A percentile compares a stretch with the other conserved stretches of the same genome.
These are phyloP conservation scores for Vespertilio murinus DNA, from an alignment of 2,797 vertebrate species.

Conservation along the genomic window DNA sequence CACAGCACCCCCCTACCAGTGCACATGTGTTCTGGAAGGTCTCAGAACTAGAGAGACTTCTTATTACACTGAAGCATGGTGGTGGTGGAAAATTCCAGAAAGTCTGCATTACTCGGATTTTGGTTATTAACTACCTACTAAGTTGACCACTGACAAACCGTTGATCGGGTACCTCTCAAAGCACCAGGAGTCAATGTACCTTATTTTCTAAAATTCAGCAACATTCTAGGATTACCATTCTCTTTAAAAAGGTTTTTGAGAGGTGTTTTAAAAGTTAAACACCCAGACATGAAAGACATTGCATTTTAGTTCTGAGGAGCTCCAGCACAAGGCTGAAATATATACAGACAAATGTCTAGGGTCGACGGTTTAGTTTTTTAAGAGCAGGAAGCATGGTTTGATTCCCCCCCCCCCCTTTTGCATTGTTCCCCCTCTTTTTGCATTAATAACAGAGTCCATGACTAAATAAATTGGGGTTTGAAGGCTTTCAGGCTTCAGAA, in stretches of 20 bases:
- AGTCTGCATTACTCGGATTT: not conserved
- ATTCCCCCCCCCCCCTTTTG: not conserved
- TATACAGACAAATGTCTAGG: not conserved
- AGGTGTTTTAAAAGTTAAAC: not conserved
- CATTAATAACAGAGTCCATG: conserved; percentile 10
- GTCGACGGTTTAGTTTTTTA: not conserved
- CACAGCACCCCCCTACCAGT: not conserved
- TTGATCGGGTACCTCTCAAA: not conserved
- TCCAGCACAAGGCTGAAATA: not conserved
- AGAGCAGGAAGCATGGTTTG: not conserved
- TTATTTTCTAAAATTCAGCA: not conserved
- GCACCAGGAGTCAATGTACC: not conserved
- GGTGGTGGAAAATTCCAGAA: not conserved
- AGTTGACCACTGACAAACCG: not conserved
- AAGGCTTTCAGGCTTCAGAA: conserved; percentile 50
- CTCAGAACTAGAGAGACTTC: not conserved
- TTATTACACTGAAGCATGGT: not conserved
- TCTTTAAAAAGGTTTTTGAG: not conserved
- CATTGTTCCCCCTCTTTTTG: not conserved
- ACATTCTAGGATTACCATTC: not conserved
- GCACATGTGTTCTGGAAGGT: not conserved
- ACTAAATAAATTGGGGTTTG: conserved; percentile 52
- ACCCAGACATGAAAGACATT: not conserved
- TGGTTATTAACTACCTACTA: not conserved
- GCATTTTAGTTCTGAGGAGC: not conserved